These are phyloP conservation scores for Nettapus auritus DNA, from an alignment of 2,113 vertebrate genomes.

Conservation along the genomic window DNA sequence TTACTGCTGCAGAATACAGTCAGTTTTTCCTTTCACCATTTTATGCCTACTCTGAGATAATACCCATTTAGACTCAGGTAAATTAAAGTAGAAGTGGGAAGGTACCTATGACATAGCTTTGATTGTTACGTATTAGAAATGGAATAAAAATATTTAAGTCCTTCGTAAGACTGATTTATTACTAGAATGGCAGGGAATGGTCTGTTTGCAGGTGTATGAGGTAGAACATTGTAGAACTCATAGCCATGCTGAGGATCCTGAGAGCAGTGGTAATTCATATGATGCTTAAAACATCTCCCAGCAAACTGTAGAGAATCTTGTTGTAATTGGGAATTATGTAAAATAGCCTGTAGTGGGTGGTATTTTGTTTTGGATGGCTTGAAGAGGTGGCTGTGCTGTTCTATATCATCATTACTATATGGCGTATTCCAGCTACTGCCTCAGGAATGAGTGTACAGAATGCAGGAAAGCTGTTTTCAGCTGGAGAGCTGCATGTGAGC, in stretches of 20 bases:
- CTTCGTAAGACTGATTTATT: neutral
- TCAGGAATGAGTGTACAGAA: neutral
- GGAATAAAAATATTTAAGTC: neutral
- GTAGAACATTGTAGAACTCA: neutral
- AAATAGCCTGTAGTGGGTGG: neutral
- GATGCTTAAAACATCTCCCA: neutral
- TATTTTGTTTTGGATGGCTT: neutral
- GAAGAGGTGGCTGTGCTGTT: neutral
- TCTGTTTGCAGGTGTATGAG: neutral
- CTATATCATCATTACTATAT: neutral
- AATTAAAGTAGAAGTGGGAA: neutral
- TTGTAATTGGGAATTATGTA: neutral
- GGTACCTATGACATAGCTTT: neutral
- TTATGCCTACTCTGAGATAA: neutral
- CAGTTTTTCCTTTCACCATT: neutral
- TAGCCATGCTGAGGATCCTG: neutral
- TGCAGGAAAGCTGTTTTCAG: neutral
- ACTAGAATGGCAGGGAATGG: neutral
- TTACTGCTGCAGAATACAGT: neutral
- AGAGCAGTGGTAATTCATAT: neutral
- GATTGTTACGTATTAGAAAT: neutral
- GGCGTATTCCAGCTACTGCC: neutral
- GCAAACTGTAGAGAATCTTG: neutral
- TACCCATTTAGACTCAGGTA: neutral
- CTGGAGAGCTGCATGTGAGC: rapidly evolving